phyloP scores from a whole-genome alignment of 2,113 vertebrate genomes.

The Pomatorhinus ruficollis region DNA sequence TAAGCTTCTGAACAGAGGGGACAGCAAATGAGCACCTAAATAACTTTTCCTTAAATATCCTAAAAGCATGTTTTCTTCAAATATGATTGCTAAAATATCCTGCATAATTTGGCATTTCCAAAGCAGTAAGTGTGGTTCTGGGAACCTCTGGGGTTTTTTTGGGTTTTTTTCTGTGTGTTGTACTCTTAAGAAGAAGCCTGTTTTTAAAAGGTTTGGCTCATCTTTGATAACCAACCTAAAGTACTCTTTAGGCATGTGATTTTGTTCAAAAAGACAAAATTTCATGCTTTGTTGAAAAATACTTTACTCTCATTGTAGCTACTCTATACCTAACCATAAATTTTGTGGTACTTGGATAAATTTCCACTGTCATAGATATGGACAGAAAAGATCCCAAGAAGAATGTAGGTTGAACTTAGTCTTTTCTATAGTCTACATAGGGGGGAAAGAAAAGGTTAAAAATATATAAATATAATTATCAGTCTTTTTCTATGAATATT shows the following conservation, averaged over 20 bases:
- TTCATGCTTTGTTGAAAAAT: not conserved
- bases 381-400: not conserved
- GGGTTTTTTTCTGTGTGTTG: fast-evolving
- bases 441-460: not conserved
- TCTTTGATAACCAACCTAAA: not conserved
- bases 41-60: not conserved
- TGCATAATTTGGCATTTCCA: not conserved
- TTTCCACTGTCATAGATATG: not conserved
- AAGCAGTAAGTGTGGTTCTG: not conserved
- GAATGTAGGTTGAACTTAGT: not conserved
- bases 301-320: not conserved
- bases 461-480: not conserved
- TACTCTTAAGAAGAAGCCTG: not conserved
- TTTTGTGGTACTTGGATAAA: not conserved
- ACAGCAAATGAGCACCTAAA: not conserved
- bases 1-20: not conserved
- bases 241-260: not conserved
- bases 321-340: not conserved
- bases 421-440: not conserved
- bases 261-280: not conserved
- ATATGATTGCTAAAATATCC: fast-evolving
- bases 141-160: not conserved
- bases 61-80: not conserved
- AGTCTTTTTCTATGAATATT: not conserved
- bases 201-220: not conserved